phyloP scores from a whole-genome alignment of 2,797 vertebrate genomes.

The Crypturellus tataupa region DNA sequence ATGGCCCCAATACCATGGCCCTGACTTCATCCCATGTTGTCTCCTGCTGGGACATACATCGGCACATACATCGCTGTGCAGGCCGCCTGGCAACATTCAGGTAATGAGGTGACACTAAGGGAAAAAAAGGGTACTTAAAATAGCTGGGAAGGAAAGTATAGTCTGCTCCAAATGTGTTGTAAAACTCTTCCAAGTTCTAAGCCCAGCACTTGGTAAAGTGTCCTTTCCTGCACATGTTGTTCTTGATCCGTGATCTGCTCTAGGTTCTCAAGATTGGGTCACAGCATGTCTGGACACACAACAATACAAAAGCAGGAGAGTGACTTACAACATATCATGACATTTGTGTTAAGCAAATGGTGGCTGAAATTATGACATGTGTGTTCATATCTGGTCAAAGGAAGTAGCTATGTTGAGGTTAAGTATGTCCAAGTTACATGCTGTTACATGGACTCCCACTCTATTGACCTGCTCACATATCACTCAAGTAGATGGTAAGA shows the following conservation, averaged over 20 bases:
- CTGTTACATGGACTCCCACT: neutral
- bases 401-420: neutral
- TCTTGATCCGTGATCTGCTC: neutral
- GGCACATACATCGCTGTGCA: neutral
- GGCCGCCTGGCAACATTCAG: neutral
- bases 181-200: neutral
- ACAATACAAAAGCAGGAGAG: neutral
- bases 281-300: neutral
- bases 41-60: neutral
- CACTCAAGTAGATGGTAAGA: neutral
- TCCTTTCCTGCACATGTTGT: neutral
- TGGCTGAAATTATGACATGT: neutral
- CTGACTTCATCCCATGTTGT: neutral
- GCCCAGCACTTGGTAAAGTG: neutral
- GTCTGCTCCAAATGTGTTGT: neutral
- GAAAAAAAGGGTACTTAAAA: neutral
- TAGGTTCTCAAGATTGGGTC: neutral
- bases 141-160: neutral
- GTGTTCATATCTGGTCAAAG: neutral
- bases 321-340: neutral
- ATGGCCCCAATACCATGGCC: neutral
- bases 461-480: neutral
- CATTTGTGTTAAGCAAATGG: neutral
- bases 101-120: neutral
- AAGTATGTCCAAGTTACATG: neutral